Evolutionary conservation across 2,888 invertebrate genomes (phyloP).

Genomic region (Leuctra nigra): DNA sequence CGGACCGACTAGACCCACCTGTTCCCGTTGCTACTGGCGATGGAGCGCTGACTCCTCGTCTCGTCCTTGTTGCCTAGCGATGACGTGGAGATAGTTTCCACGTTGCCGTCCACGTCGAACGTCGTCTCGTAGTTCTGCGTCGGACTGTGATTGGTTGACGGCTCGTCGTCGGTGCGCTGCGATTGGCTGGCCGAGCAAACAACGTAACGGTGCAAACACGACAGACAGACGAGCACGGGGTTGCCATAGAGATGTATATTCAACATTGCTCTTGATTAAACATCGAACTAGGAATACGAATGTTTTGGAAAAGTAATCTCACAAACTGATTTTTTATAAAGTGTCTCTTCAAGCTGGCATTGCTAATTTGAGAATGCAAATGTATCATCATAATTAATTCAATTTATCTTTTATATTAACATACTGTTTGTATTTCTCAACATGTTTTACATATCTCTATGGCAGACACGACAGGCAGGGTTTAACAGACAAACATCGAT

Average conservation of each 20-base stretch:
- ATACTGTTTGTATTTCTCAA: too few relatives aligned
- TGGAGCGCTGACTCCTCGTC: slow-evolving; percentile 53
- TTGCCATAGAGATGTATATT: too few relatives aligned
- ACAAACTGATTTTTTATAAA: too few relatives aligned
- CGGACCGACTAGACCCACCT: slow-evolving; percentile 65
- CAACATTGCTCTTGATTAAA: too few relatives aligned
- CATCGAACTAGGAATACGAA: too few relatives aligned
- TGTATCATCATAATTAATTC: background rate
- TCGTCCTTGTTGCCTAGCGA: slow-evolving; percentile 63
- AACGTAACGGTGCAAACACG: slow-evolving; percentile 17
- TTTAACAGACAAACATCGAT: too few relatives aligned
- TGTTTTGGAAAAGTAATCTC: too few relatives aligned
- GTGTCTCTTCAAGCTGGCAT: too few relatives aligned
- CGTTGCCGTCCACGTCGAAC: slow-evolving; percentile 86
- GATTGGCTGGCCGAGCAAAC: slow-evolving; percentile 28
- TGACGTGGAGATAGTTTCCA: slow-evolving; percentile 85
- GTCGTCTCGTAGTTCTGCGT: slow-evolving; percentile 77
- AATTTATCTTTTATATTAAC: too few relatives aligned
- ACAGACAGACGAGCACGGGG: slow-evolving; percentile 31
- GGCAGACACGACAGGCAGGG: too few relatives aligned
- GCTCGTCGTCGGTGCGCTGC: slow-evolving; percentile 22
- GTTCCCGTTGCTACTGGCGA: slow-evolving; percentile 53
- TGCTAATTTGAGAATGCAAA: too few relatives aligned
- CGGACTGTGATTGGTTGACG: slow-evolving; percentile 31
- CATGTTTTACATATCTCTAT: too few relatives aligned